phyloP scores from a whole-genome alignment of 2,113 vertebrate genomes.

The Eolophus roseicapilla region DNA sequence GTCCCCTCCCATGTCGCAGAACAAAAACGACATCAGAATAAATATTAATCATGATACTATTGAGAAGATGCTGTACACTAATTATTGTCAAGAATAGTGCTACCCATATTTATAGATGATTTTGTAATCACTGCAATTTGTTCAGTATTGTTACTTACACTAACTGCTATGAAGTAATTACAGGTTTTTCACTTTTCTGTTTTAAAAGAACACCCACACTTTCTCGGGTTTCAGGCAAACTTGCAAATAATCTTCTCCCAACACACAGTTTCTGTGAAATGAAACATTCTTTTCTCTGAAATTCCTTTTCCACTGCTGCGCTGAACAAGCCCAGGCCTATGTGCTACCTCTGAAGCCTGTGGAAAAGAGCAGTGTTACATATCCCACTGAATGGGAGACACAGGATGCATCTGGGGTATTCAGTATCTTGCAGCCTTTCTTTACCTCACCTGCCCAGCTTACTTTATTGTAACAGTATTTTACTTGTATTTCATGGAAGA shows the following conservation, averaged over 20 bases:
- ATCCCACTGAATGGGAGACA: background rate
- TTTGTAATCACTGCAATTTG: conserved; percentile 67
- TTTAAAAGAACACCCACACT: conserved; percentile 22
- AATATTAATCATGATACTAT: conserved; percentile 54
- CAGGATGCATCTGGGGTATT: background rate
- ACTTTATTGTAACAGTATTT: background rate
- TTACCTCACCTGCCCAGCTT: background rate
- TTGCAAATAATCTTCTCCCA: background rate
- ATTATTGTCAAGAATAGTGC: conserved; percentile 56
- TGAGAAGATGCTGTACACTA: conserved; percentile 27
- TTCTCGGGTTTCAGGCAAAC: background rate
- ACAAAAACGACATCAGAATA: conserved; percentile 42
- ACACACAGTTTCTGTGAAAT: background rate
- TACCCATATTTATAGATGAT: conserved; percentile 50
- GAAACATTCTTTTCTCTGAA: background rate
- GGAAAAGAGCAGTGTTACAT: background rate
- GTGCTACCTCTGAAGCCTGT: background rate
- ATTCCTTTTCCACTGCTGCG: background rate
- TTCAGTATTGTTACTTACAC: conserved; percentile 61
- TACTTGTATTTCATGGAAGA: background rate
- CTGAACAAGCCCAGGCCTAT: background rate
- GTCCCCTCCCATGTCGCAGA: background rate
- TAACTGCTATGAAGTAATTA: conserved; percentile 59
- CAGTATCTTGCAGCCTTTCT: background rate
- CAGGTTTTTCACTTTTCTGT: conserved; percentile 1